A percentile compares a stretch with the other conserved stretches of the same genome.
Conservation (phyloP, 2,113 vertebrate genomes). For the Philantomba maxwellii region DNA sequence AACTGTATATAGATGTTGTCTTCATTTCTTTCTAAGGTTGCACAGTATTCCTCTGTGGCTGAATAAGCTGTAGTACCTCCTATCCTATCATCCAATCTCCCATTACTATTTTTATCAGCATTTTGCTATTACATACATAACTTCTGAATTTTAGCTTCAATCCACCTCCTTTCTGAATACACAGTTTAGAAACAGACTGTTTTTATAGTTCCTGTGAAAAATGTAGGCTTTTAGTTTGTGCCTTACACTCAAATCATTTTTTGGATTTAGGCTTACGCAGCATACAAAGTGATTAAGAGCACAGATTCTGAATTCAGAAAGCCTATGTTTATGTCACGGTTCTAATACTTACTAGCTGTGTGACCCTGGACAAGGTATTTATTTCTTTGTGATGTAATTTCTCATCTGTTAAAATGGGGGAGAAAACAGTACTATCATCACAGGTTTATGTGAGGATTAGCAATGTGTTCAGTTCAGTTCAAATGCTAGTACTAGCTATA, state of each 20-base stretch:
- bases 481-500: not conserved
- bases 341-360: not conserved
- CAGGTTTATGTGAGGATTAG: not conserved
- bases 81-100: not conserved
- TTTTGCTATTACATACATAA: not conserved
- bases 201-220: not conserved
- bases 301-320: not conserved
- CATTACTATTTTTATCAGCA: not conserved
- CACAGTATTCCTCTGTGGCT: not conserved
- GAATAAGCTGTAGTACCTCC: not conserved
- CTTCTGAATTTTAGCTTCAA: not conserved
- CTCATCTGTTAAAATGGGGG: not conserved
- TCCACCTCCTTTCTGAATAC: not conserved
- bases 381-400: slow-evolving; percentile 24
- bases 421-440: not conserved
- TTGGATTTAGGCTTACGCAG: not conserved
- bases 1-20: not conserved
- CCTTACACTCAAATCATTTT: not conserved
- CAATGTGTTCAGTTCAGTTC: not conserved
- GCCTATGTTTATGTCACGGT: not conserved
- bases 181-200: not conserved
- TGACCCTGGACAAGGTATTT: not conserved
- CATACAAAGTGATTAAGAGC: not conserved
- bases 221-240: not conserved
- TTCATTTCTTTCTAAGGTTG: not conserved